phyloP scores from a whole-genome alignment of 2,113 vertebrate species.

The Oreochromis tanganicae region DNA sequence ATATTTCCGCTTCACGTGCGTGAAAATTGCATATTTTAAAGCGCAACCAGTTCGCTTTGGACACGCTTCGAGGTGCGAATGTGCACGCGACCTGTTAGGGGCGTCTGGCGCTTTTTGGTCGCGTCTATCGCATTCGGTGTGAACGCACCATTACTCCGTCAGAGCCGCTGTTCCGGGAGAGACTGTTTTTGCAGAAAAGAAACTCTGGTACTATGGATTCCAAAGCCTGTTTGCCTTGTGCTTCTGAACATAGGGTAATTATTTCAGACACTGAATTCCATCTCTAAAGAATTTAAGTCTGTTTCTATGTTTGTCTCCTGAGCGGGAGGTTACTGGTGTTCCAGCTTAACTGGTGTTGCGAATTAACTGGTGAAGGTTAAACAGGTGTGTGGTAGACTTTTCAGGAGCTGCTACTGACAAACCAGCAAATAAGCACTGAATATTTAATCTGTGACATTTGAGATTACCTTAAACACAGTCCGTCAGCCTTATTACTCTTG shows the following conservation, averaged over 20 bases:
- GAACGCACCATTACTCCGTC: neutral
- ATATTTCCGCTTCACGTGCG: too few species aligned
- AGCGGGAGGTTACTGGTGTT: neutral
- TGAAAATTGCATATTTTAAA: too few species aligned
- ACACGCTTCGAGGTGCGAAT: too few species aligned
- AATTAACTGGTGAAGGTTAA: neutral
- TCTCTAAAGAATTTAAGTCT: neutral
- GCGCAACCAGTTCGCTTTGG: too few species aligned
- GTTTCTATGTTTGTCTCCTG: neutral
- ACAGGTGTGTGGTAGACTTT: neutral
- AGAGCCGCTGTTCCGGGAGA: neutral
- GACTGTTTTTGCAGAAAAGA: neutral
- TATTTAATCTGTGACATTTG: neutral
- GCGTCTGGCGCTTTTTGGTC: too few species aligned
- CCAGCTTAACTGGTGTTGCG: neutral
- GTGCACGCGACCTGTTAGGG: too few species aligned
- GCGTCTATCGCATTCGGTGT: too few species aligned
- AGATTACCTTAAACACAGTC: neutral
- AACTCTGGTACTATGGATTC: neutral
- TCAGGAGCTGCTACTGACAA: neutral
- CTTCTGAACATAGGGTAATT: neutral
- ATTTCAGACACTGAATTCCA: neutral
- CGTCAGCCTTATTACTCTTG: neutral
- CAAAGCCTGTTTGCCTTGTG: neutral
- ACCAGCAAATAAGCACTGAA: neutral